Conservation (phyloP, 2,888 invertebrate species). For the Drosophila picticornis region DNA sequence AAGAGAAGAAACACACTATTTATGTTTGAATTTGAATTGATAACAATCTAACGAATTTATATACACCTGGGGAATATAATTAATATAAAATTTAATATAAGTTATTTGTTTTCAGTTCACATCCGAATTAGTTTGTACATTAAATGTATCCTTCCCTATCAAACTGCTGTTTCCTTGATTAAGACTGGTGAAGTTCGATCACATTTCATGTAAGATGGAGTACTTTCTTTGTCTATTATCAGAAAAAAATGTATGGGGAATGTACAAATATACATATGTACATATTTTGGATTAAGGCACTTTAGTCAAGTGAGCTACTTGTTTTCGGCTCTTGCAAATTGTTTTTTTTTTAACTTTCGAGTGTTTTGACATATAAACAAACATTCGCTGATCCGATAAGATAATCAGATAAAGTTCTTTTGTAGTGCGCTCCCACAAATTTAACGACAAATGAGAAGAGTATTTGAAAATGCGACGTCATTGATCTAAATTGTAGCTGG, state of each 20-base stretch:
- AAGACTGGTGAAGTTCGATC: neutral
- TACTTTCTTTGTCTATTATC: neutral
- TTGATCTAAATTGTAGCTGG: neutral
- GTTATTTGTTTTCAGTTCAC: neutral
- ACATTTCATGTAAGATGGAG: neutral
- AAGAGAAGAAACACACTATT: neutral
- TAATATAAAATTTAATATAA: too few species aligned
- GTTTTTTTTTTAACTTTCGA: neutral
- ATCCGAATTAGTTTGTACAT: neutral
- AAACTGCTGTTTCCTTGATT: neutral
- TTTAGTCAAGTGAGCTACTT: constrained; percentile 2
- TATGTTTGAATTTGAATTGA: constrained; percentile 3
- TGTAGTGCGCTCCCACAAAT: neutral
- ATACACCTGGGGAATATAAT: too few species aligned
- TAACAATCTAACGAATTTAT: too few species aligned
- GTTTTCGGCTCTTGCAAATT: neutral
- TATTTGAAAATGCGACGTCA: neutral
- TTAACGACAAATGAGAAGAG: neutral
- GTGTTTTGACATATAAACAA: constrained; percentile 6
- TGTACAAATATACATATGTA: too few species aligned
- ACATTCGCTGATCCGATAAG: constrained; percentile 17
- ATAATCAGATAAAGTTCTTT: neutral
- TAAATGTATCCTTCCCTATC: neutral
- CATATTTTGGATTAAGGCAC: neutral
- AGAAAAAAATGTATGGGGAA: constrained; percentile 3